Evolutionary conservation across 2,888 invertebrate genomes (phyloP), one percentile per base, ranked within the genome.

Genomic region (Lasioglossum figueresi): DNA sequence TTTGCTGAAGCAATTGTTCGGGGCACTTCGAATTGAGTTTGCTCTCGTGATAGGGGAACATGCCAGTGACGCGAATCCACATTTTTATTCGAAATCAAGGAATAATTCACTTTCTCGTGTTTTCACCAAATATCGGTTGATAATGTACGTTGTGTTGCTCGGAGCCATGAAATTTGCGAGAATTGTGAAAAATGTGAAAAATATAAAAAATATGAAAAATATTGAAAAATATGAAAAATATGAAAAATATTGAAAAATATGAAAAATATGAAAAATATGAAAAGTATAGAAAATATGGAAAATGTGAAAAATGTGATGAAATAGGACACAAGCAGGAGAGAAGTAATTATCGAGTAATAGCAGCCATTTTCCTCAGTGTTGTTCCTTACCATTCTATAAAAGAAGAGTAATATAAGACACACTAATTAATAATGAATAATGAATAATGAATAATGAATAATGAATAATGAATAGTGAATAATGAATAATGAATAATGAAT

Each of bases 321-420:
- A 43, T 45, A 76, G 48, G 59, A 19, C 34, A 59, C 68, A 70
- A 80, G 16, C 37, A 70, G 37, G 52, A 45, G 52, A 45, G 40
- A 68, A 48, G n/a, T 72, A 72, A 75, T 52, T 19, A 43, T 81
- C 52, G 56, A 23, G 14, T 52, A 66, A 76, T 56, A 56, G 56
- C 31, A 81, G 75, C 59, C 71, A 71, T 34, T 74, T 78, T 71
- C 78, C 84, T 78, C 78, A 75, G 83, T 84, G 84, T 84, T 77
- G 84, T 83, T 75, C 34, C 68, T 83, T 82, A 75, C 75, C 52
- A 81, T 71, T 74, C 83, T 77, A 75, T 70, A 27, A 59, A 79
- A 23, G 66, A 66, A 56, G 48, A 77, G 77, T 83, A 83, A 52
- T 83, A 40, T 70, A 71, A 75, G 34, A 71, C 75, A 78, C 31